Percentiles rank a stretch among this genome's conserved stretches.
phyloP scores from a whole-genome alignment of 2,797 vertebrate genomes.

The Huso huso region DNA sequence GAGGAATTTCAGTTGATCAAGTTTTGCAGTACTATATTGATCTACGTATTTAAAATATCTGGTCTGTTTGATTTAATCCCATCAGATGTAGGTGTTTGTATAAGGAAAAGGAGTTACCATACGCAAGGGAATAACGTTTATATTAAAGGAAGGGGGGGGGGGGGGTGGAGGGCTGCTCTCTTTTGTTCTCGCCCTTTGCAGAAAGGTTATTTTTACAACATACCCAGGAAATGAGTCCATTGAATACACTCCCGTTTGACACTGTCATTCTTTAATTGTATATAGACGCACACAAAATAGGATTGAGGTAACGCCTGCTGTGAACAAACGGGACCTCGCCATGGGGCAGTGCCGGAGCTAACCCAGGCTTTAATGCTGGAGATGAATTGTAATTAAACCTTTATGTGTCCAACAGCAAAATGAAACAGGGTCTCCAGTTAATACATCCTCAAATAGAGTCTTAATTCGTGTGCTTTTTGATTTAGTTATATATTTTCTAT shows the following conservation, averaged over 20 bases:
- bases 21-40: too few species aligned
- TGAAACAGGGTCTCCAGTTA: neutral
- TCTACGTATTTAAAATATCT: too few species aligned
- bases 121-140: too few species aligned
- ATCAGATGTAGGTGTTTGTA: too few species aligned
- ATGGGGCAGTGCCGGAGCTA: neutral
- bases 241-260: conserved; percentile 29
- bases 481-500: too few species aligned
- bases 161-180: neutral
- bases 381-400: neutral
- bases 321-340: conserved; percentile 20
- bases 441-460: too few species aligned
- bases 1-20: too few species aligned
- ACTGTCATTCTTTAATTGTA: conserved; percentile 28
- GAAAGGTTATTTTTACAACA: conserved; percentile 37
- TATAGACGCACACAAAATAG: conserved; percentile 25
- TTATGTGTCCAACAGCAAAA: neutral
- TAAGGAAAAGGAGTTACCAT: too few species aligned
- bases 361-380: neutral
- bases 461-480: too few species aligned
- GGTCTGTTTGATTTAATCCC: too few species aligned
- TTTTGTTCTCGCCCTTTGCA: conserved; percentile 2
- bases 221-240: conserved; percentile 38
- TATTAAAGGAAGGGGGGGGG: too few species aligned
- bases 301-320: conserved; percentile 23